These are phyloP conservation scores for Agelaius tricolor DNA, from an alignment of 2,113 vertebrate genomes.

Conservation along the genomic window DNA sequence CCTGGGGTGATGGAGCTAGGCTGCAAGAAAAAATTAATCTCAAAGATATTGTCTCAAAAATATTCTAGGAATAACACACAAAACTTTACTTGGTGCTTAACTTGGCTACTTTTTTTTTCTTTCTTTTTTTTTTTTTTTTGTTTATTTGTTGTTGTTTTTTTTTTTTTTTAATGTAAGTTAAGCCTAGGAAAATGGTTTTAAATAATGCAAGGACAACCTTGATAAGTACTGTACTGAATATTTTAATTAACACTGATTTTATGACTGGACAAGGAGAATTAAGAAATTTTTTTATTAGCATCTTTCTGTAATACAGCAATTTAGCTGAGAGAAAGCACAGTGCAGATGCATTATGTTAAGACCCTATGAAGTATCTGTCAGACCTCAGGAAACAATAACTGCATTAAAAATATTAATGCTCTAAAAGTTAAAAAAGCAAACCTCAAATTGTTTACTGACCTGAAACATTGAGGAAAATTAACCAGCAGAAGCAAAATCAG, in stretches of 20 bases:
- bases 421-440: neutral
- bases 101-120: neutral
- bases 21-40: neutral
- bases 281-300: neutral
- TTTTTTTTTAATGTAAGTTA: neutral
- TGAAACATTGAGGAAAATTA: neutral
- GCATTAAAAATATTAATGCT: neutral
- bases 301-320: neutral
- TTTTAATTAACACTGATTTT: neutral
- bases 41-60: neutral
- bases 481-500: neutral
- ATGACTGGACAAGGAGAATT: neutral
- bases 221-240: neutral
- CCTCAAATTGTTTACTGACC: neutral
- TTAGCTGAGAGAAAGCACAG: neutral
- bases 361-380: neutral
- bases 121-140: too few species aligned
- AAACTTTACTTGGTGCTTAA: neutral
- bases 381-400: neutral
- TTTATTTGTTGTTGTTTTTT: neutral
- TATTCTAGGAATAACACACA: neutral
- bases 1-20: neutral
- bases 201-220: neutral
- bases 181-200: neutral
- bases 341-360: neutral